Evolutionary conservation across 2,113 vertebrate genomes (phyloP), one percentile per base, ranked within the genome.

Genomic region (Tapirus terrestris): DNA sequence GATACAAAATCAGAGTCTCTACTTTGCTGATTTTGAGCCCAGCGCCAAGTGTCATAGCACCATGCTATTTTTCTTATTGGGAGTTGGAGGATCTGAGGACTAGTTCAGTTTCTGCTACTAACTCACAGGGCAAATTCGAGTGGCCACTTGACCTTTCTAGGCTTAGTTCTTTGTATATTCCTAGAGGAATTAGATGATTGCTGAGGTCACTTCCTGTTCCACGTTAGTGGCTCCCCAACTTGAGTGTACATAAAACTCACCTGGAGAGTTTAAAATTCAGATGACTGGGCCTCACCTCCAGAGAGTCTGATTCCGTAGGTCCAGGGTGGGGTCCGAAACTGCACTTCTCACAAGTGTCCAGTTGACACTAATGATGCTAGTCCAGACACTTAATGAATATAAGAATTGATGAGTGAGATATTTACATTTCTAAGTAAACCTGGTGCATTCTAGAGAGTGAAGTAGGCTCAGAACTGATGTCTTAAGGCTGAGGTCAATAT

Each of bases 1-100:
- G 65, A 79, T 73, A 68, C 58, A 94, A 91, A 92, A n/a, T 90
- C 79, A 77, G 61, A 63, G 43, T 89, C 76, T 83, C 93, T 90
- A 61, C 73, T 88, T 95, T 76, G 45, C 58, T 77, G 36, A 13
- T 48, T 58, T 25, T 23, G 48, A 90, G 27, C 43, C 79, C 61
- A 67, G 16, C 56, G 79, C 72, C 51, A 83, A 53, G 16, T 12
- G 61, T 29, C 53, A 25, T 14, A 73, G 51, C 67, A 29, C 60
- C 5, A 1, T 17, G 43, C 36, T 89, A 17, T 94, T 97, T 92
- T 89, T 51, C 68, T 77, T 86, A 18, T 51, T 60, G 27, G 14
- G n/a, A 90, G 33, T 18, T 82, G 61, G 45, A n/a, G 77, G 45
- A 70, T 73, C 25, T 58, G 53, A 65, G 67, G 10, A 83, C 97